Evolutionary conservation across 2,797 vertebrate genomes (phyloP).

Genomic region (Nannoperca australis): DNA sequence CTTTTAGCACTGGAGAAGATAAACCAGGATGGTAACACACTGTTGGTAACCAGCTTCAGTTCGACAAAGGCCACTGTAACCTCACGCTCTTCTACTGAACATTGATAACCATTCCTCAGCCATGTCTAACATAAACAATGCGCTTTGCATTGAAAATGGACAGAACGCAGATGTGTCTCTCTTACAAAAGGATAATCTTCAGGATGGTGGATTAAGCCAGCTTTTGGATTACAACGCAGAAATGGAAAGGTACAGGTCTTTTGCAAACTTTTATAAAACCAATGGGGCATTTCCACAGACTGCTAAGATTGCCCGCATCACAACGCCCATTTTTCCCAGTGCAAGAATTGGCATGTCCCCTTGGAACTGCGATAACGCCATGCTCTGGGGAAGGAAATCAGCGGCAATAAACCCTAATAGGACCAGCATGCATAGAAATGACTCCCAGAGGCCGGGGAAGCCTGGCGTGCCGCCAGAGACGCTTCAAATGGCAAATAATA

Average conservation of each 20-base stretch:
- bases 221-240: conserved; percentile 99
- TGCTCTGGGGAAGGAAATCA: conserved; percentile 93
- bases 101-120: conserved; percentile 70
- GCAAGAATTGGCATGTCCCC: conserved; percentile 97
- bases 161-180: conserved; percentile 92
- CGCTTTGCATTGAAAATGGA: conserved; percentile 94
- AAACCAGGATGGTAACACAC: conserved; percentile 85
- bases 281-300: conserved; percentile 95
- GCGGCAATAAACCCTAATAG: conserved; percentile 89
- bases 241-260: conserved; percentile 97
- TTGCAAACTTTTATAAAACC: conserved; percentile 97
- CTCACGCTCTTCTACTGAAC: conserved; percentile 70
- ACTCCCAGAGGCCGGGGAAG: conserved; percentile 94
- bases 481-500: conserved; percentile 97
- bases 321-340: conserved; percentile 95
- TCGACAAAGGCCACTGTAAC: conserved; percentile 76
- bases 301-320: conserved; percentile 96
- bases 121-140: conserved; percentile 94
- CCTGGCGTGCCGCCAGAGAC: conserved; percentile 93
- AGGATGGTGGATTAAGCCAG: conserved; percentile 95
- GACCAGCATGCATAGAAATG: conserved; percentile 94
- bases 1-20: conserved; percentile 81
- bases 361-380: conserved; percentile 97
- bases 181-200: conserved; percentile 95
- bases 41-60: conserved; percentile 81